A percentile compares a stretch with the other conserved stretches of the same genome.
phyloP scores from a whole-genome alignment of 2,797 vertebrate species.

The Eremophila alpestris region DNA sequence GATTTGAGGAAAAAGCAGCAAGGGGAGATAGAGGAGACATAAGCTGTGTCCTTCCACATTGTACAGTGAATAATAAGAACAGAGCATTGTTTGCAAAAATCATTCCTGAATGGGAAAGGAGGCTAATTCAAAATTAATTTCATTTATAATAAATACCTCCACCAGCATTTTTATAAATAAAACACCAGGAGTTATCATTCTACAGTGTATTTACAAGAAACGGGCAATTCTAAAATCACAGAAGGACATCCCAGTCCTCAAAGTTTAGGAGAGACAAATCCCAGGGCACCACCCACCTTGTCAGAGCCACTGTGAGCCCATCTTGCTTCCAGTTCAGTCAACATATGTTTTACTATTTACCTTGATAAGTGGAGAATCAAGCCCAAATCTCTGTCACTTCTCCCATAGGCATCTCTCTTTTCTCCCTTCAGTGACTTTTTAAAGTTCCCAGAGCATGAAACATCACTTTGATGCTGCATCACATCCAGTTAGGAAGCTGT shows the following conservation, averaged over 20 bases:
- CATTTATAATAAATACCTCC: constrained; percentile 64
- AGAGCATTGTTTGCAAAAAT: constrained; percentile 27
- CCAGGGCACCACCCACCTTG: neutral
- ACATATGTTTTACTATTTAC: constrained; percentile 6
- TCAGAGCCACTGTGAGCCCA: neutral
- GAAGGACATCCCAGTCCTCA: neutral
- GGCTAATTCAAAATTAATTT: constrained; percentile 61
- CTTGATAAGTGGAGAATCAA: constrained; percentile 8
- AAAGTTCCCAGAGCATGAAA: constrained; percentile 68
- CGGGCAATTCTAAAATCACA: neutral
- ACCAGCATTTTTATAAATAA: constrained; percentile 57
- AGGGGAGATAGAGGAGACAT: constrained; percentile 1
- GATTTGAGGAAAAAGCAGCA: neutral
- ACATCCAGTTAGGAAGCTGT: constrained; percentile 62
- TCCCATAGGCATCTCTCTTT: constrained; percentile 32
- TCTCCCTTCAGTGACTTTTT: constrained; percentile 63
- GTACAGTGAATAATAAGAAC: constrained; percentile 5
- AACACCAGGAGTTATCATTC: constrained; percentile 38
- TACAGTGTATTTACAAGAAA: constrained; percentile 32
- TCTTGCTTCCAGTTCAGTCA: neutral
- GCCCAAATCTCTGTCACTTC: constrained; percentile 23
- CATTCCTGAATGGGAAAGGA: neutral
- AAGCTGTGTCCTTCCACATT: neutral
- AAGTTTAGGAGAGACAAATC: neutral
- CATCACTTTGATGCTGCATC: constrained; percentile 69